These are phyloP conservation scores for Alfaro cultratus DNA, from an alignment of 2,797 vertebrate species.

Conservation along the genomic window DNA sequence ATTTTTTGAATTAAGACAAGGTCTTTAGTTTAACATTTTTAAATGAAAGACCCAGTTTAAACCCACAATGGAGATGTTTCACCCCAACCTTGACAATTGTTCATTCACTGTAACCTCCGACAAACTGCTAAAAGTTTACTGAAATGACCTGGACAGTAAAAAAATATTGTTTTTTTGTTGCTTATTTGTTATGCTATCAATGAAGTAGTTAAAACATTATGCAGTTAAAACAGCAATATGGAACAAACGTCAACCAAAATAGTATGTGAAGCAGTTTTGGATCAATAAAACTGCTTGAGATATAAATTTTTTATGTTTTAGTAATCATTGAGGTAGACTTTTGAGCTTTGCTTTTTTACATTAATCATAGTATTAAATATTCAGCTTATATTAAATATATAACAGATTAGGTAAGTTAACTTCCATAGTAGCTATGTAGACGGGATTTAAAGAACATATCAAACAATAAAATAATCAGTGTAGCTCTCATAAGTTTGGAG, in stretches of 20 bases:
- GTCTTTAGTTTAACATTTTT: neutral
- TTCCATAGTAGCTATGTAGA: neutral
- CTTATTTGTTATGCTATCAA: neutral
- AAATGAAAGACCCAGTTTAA: neutral
- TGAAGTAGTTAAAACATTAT: neutral
- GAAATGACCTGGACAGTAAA: neutral
- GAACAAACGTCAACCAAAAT: neutral
- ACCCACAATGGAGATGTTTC: neutral
- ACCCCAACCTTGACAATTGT: neutral
- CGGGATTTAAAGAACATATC: neutral
- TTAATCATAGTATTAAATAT: neutral
- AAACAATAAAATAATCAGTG: neutral
- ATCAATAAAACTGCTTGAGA: neutral
- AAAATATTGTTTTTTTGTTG: neutral
- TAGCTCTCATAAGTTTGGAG: conserved; percentile 11
- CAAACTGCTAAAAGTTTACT: neutral
- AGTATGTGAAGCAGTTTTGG: neutral
- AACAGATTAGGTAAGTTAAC: neutral
- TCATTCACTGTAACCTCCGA: neutral
- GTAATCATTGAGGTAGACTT: neutral
- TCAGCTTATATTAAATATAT: neutral
- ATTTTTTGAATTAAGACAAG: neutral
- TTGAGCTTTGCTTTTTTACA: neutral
- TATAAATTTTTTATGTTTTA: neutral
- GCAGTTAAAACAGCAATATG: neutral